A percentile compares a stretch with the other conserved stretches of the same genome.
These are phyloP conservation scores for Gymnoscopelus microlampas DNA, from an alignment of 2,797 vertebrate species.

Conservation along the genomic window DNA sequence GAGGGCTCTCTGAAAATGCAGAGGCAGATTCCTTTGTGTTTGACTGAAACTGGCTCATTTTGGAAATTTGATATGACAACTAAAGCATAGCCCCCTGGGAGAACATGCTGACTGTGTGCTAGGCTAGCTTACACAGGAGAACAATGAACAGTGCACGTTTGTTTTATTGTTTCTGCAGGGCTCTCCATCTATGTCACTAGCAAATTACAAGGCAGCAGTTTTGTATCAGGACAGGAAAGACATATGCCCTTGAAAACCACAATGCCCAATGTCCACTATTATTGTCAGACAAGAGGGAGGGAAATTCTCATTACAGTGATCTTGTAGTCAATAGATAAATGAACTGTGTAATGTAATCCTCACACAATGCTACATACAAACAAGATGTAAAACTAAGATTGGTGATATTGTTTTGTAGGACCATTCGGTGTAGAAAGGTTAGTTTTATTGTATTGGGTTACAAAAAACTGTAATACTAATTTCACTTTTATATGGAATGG, in stretches of 20 bases:
- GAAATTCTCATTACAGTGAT: no score
- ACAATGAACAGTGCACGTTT: conserved; percentile 48
- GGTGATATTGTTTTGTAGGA: no score
- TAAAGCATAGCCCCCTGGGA: conserved; percentile 53
- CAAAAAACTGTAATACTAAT: no score
- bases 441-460: no score
- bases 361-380: no score
- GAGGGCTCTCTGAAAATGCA: conserved; percentile 61
- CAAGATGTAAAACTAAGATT: no score
- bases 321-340: no score
- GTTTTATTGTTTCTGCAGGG: conserved; percentile 41
- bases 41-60: conserved; percentile 63
- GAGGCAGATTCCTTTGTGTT: conserved; percentile 50
- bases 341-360: no score
- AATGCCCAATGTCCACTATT: no score
- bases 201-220: conserved; percentile 45
- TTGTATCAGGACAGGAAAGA: conserved; percentile 20
- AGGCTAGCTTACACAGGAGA: no score
- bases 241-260: neutral
- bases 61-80: conserved; percentile 62
- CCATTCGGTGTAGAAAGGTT: no score
- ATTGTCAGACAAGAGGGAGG: no score
- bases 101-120: conserved; percentile 22
- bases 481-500: conserved; percentile 24
- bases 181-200: neutral